Conservation (phyloP, 2,888 invertebrate species). For the Lasioglossum zephyrum region DNA sequence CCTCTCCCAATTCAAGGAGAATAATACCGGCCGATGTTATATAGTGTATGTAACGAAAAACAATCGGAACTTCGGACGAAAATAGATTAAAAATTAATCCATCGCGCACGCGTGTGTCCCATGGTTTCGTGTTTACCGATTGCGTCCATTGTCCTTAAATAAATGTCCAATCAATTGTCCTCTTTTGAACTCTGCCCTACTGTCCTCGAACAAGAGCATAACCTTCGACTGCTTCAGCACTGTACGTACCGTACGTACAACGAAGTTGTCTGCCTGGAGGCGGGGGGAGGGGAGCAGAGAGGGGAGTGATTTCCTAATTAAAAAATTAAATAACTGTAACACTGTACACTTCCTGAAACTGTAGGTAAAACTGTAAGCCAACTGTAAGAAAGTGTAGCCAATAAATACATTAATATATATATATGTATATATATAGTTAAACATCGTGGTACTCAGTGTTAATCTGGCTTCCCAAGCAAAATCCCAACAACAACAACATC, state of each 20-base stretch:
- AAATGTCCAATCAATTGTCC: constrained; percentile 26
- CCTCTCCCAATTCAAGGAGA: background rate
- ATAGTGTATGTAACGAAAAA: constrained; percentile 10
- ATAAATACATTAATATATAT: too few species aligned
- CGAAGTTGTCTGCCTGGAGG: background rate
- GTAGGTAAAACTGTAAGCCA: too few species aligned
- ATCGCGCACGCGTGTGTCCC: background rate
- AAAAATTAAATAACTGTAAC: too few species aligned
- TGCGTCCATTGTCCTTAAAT: constrained; percentile 18
- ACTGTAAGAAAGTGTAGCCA: too few species aligned
- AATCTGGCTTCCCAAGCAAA: too few species aligned
- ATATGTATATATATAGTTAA: too few species aligned
- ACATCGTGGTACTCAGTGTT: too few species aligned
- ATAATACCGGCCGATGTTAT: constrained; percentile 22
- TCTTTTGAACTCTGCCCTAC: background rate
- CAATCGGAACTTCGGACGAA: constrained; percentile 7
- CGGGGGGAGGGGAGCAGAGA: too few species aligned
- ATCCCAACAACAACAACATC: too few species aligned
- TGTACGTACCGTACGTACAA: background rate
- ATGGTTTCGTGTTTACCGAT: constrained; percentile 20
- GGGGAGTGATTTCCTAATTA: background rate
- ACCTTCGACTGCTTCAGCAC: background rate
- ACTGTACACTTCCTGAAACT: too few species aligned
- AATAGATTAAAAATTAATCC: constrained; percentile 41
- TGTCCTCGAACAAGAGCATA: background rate